These are phyloP conservation scores for Bothrops jararaca DNA, from an alignment of 2,113 vertebrate species.

Conservation along the genomic window DNA sequence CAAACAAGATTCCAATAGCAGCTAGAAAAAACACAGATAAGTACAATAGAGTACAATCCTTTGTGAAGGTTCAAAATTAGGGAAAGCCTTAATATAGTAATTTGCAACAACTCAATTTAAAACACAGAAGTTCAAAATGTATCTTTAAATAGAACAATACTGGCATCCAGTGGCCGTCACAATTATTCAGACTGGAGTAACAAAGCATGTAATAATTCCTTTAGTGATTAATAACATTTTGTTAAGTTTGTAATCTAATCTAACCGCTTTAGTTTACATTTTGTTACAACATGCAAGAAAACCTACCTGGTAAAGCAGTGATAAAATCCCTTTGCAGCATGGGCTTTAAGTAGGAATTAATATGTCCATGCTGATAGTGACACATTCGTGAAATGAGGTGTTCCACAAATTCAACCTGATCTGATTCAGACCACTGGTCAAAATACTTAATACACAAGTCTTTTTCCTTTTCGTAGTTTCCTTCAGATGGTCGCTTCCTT, in stretches of 20 bases:
- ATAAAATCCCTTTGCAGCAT: slow-evolving; percentile 99
- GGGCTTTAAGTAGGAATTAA: slow-evolving; percentile 99
- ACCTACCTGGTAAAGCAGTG: slow-evolving; percentile 92
- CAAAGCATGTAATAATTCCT: background rate
- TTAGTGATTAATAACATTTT: rapidly evolving
- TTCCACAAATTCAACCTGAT: slow-evolving; percentile 99
- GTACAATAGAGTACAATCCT: background rate
- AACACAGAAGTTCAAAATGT: slow-evolving; percentile 23
- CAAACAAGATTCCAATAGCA: background rate
- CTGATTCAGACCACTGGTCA: slow-evolving; percentile 98
- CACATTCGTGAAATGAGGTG: slow-evolving; percentile 99
- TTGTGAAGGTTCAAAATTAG: background rate
- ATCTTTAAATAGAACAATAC: slow-evolving; percentile 62
- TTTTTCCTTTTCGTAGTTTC: slow-evolving; percentile 96
- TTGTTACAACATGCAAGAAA: rapidly evolving
- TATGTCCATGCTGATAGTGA: slow-evolving; percentile 99
- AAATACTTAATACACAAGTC: slow-evolving; percentile 97
- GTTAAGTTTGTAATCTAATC: background rate
- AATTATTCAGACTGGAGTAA: slow-evolving; percentile 35
- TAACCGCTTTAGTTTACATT: background rate
- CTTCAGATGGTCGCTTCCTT: slow-evolving; percentile 92
- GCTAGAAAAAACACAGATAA: background rate
- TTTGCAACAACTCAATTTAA: slow-evolving; percentile 38
- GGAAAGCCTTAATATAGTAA: background rate
- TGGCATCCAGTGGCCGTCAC: slow-evolving; percentile 59